Conservation (phyloP, 2,113 vertebrate species). For the Ornithorhynchus anatinus region DNA sequence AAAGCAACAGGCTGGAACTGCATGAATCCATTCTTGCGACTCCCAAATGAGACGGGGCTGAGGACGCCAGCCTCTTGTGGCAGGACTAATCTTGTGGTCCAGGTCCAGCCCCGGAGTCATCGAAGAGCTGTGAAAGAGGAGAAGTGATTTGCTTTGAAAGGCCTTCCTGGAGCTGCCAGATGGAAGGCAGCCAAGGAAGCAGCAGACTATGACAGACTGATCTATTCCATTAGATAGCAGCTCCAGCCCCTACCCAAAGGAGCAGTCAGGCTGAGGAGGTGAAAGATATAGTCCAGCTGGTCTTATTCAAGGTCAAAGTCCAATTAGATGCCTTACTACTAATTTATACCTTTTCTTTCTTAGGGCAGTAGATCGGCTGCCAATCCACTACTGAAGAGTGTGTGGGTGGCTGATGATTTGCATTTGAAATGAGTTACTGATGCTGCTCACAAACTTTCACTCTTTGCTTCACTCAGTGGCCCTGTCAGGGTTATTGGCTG, state of each 20-base stretch:
- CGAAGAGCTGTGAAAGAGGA: background rate
- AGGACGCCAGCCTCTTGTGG: background rate
- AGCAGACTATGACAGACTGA: conserved; percentile 5
- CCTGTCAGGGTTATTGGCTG: background rate
- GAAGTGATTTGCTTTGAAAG: background rate
- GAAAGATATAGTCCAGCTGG: fast-evolving
- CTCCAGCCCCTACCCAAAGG: background rate
- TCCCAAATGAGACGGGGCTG: fast-evolving
- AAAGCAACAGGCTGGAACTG: background rate
- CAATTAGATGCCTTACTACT: background rate
- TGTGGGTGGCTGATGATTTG: background rate
- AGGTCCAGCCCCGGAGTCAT: background rate
- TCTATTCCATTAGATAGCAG: background rate
- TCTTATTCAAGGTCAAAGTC: background rate
- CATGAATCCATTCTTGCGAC: fast-evolving
- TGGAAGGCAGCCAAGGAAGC: conserved; percentile 34
- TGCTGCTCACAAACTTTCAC: conserved; percentile 36
- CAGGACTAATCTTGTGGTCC: fast-evolving
- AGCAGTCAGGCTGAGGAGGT: fast-evolving
- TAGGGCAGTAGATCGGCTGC: background rate
- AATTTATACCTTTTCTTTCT: background rate
- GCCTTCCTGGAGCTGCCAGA: conserved; percentile 3
- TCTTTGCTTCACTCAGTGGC: conserved; percentile 23
- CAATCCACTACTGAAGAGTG: fast-evolving
- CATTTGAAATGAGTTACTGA: conserved; percentile 11